A percentile compares a stretch with the other conserved stretches of the same genome.
Conservation (phyloP, 2,888 invertebrate species). For the Melangyna quadrimaculata region DNA sequence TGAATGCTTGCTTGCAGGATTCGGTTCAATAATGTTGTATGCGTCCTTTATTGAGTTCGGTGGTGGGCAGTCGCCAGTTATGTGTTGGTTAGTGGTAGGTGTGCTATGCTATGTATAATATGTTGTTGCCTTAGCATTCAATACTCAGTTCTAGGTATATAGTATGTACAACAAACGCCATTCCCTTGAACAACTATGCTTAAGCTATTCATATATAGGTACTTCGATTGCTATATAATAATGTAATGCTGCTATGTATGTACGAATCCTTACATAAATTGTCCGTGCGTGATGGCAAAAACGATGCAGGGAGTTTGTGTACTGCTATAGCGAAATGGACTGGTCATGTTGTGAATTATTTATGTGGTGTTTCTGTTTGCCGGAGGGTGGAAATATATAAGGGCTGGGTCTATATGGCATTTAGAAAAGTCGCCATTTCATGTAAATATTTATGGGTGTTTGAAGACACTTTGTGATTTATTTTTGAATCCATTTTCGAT, state of each 20-base stretch:
- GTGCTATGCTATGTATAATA: constrained; percentile 20
- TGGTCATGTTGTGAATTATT: constrained; percentile 69
- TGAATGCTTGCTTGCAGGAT: constrained; percentile 58
- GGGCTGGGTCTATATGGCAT: background rate
- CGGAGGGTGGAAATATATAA: constrained; percentile 51
- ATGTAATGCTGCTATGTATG: background rate
- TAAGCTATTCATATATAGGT: background rate
- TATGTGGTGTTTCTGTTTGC: constrained; percentile 57
- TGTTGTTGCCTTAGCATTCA: constrained; percentile 39
- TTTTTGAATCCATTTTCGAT: constrained; percentile 7
- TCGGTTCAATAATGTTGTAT: constrained; percentile 71
- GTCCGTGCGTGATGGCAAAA: constrained; percentile 61
- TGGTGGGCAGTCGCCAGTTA: constrained; percentile 71
- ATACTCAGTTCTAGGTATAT: constrained; percentile 34
- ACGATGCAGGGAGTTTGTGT: constrained; percentile 54
- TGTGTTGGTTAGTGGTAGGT: constrained; percentile 68
- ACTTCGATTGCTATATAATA: constrained; percentile 30
- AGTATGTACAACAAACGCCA: constrained; percentile 16
- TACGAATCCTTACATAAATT: constrained; percentile 48
- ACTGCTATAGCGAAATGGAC: constrained; percentile 56
- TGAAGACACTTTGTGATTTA: constrained; percentile 31
- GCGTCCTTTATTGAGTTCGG: constrained; percentile 72
- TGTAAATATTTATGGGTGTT: constrained; percentile 45
- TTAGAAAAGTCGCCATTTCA: constrained; percentile 49
- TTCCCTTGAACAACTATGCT: constrained; percentile 52